Evolutionary conservation across 2,888 invertebrate species (phyloP).

Genomic region (Morinoia aosen): DNA sequence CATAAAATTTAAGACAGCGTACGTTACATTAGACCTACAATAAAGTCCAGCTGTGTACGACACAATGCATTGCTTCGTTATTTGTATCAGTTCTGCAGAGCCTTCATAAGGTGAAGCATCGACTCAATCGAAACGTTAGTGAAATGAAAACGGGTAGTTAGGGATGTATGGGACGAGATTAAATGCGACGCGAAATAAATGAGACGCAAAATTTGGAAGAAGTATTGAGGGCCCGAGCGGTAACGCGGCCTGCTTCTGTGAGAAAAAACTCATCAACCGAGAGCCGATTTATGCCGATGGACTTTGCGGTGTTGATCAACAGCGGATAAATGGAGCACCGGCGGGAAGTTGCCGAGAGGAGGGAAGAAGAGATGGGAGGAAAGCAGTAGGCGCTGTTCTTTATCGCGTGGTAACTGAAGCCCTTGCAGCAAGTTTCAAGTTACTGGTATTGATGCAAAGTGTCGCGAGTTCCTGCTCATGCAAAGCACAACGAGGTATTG

Average conservation of each 20-base stretch:
- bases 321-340: background rate
- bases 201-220: background rate
- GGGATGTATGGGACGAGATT: background rate
- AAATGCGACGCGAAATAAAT: background rate
- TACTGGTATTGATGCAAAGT: background rate
- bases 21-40: background rate
- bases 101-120: background rate
- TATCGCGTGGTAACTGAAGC: background rate
- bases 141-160: background rate
- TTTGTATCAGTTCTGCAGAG: no score
- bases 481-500: no score
- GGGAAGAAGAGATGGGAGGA: background rate
- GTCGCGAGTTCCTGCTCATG: no score
- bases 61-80: background rate
- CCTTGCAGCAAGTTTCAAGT: background rate
- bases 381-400: background rate
- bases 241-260: background rate
- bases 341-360: background rate
- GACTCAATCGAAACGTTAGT: background rate
- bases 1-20: background rate
- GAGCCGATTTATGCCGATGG: constrained; percentile 22
- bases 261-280: constrained; percentile 4
- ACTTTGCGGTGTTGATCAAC: background rate
- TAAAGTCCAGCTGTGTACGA: background rate
- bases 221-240: background rate